Conservation (phyloP, 2,888 invertebrate species). For the Clusia tigrina region DNA sequence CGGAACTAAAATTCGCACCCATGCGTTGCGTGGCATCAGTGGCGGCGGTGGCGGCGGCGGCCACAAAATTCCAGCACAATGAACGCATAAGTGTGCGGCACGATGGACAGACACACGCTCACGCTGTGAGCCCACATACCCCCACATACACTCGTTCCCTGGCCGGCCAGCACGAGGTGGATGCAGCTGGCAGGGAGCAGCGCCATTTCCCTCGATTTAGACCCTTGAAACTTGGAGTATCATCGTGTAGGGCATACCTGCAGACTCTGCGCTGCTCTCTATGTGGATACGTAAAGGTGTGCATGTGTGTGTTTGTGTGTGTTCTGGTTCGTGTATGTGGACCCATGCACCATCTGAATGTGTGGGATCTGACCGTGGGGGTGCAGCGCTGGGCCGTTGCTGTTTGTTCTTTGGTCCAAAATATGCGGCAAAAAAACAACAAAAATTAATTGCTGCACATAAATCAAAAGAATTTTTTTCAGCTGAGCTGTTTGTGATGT, state of each 20-base stretch:
- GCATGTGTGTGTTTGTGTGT: too few relatives aligned
- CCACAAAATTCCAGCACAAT: neutral
- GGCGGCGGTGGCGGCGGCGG: too few relatives aligned
- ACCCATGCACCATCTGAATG: neutral
- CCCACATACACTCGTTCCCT: conserved; percentile 26
- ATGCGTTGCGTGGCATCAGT: too few relatives aligned
- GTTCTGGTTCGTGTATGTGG: neutral
- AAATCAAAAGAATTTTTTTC: conserved; percentile 54
- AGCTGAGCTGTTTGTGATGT: neutral
- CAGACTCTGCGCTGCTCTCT: conserved; percentile 18
- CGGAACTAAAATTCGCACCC: conserved; percentile 31
- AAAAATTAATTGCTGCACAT: conserved; percentile 58
- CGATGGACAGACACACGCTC: neutral
- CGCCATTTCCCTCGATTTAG: too few relatives aligned
- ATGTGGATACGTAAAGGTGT: conserved; percentile 33
- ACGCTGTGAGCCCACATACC: conserved; percentile 24
- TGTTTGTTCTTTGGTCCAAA: conserved; percentile 10
- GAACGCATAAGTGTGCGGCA: neutral
- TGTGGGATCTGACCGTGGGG: neutral
- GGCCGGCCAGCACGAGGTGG: too few relatives aligned
- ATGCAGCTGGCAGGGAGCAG: too few relatives aligned
- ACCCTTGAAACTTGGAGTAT: too few relatives aligned
- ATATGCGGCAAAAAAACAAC: conserved; percentile 27
- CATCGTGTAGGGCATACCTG: conserved; percentile 25
- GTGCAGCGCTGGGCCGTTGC: conserved; percentile 11